Evolutionary conservation across 2,888 invertebrate species (phyloP), one percentile per base, ranked within the genome.

Genomic region (Sphaeridia pumilis): DNA sequence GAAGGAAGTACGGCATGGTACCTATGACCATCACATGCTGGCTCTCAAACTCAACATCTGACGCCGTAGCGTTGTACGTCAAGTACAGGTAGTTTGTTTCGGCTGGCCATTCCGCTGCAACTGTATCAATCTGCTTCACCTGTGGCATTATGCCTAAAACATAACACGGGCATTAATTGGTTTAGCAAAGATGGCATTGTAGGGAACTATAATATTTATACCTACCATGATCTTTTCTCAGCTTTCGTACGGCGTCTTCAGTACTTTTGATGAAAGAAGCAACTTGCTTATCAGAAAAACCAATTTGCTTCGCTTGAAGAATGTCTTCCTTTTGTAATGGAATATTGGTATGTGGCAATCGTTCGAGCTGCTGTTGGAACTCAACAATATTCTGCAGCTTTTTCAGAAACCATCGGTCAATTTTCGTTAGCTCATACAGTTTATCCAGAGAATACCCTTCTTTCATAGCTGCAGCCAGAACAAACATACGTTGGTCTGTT

Each of bases 41-140:
- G 14, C 84, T 85, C 1, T 81, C 80, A 65, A 87, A 88, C 3
- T 62, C 62, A 41, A 94, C 69, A 68, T 95, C 94, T 69, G 90
- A 85, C 27, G 78, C 75, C 1, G 69, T 73, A 0, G 87, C 97
- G 69, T 93, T 95, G 71, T 98, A 99, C 0, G 98, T 98, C 26
- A 95, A 70, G 68, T 97, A 99, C n/a, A 99, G 76, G 69, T 99
- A 99, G 72, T 99, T 99, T 1, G 98, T 99, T 28, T 82, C 79
- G 0, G 97, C 97, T 0, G 98, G 98, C 94, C 95, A 99, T 72
- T 99, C 98, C 0, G 95, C 98, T 35, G 98, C 95, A 3, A 98
- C 95, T 0, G 97, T 98, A 71, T 98, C 97, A 60, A 99, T 97
- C 75, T 94, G 92, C 71, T 97, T 97, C 0, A 97, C 89, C 69